Base-by-base conservation (phyloP, 30 jellyfish, hydroid and myxozoan genomes). In the Turritopsis dohrnii region DNA sequence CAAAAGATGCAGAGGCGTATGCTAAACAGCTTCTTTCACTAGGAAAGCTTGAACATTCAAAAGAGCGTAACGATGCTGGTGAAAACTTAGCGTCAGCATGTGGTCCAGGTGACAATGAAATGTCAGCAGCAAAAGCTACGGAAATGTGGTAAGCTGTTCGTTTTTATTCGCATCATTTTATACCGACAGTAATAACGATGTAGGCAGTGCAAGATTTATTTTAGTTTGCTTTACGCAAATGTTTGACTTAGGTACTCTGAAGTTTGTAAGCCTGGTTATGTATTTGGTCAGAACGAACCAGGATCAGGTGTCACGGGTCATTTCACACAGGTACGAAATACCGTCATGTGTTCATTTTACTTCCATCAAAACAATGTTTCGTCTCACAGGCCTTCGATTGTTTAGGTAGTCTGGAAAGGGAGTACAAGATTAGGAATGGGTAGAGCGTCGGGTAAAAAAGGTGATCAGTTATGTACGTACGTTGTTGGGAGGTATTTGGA, bases 361-460 rank as follows among this genome's bases (percentile, higher is more conserved):
- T 41, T 5, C 5, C 60, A 41, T 41, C 5, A 41, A 41, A 41
- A 41, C 60, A 5, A 13, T 3, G 60, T 41, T 13, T 41, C 60
- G 5, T 41, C 13, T 41, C 9, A 3, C 60, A 41, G 5, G n/a
- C n/a, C n/a, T n/a, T n/a, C n/a, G n/a, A n/a, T n/a, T 54, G 83
- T 94, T 8, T 96, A 94, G 89, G 95, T 94, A 16, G 96, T 94
- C 0, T 94, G 99, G 99, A 89, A 87, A 87, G 91, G 88, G 24
- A 83, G 93, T 54, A 81, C 86, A 7, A 83, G n/a, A 24, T 95
- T 94, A 54, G 99, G 99, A 7, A 86, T 93, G 41, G 98, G 96
- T 30, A 88, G 65, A 69, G 96, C 96, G 21, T 54, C 53, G 18
- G 87, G 82, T 30, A 84, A 85, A 23, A 71, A 76, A 30, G 88